phyloP scores from a whole-genome alignment of 2,797 vertebrate species.

The Benthosema pterotum region DNA sequence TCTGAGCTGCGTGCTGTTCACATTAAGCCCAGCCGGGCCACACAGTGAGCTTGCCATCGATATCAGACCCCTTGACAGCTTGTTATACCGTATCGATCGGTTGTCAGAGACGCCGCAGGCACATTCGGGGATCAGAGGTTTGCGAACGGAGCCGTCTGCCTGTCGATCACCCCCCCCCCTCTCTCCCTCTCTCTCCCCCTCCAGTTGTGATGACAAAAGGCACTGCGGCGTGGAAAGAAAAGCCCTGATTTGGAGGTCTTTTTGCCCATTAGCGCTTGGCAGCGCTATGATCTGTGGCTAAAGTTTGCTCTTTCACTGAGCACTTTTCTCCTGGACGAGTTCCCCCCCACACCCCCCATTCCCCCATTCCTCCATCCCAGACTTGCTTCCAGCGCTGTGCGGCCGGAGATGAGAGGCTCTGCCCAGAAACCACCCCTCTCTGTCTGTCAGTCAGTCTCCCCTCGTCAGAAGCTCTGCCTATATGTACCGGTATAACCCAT shows the following conservation, averaged over 20 bases:
- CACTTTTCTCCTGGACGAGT: slow-evolving; percentile 59
- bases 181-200: too few species aligned
- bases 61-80: slow-evolving; percentile 18
- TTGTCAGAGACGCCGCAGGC: slow-evolving; percentile 38
- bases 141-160: slow-evolving; percentile 60
- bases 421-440: slow-evolving; percentile 26
- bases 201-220: slow-evolving; percentile 58
- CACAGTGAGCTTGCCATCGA: background rate
- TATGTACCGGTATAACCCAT: slow-evolving; percentile 22
- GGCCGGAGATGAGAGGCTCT: slow-evolving; percentile 28
- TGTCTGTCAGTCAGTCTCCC: slow-evolving; percentile 26
- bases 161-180: slow-evolving; percentile 64
- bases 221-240: slow-evolving; percentile 32
- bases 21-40: slow-evolving; percentile 17
- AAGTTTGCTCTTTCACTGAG: slow-evolving; percentile 40
- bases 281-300: slow-evolving; percentile 29
- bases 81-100: slow-evolving; percentile 46
- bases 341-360: slow-evolving; percentile 18
- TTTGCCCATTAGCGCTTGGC: slow-evolving; percentile 54
- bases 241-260: slow-evolving; percentile 30
- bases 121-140: slow-evolving; percentile 45
- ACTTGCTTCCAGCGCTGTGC: slow-evolving; percentile 39
- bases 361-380: slow-evolving; percentile 6
- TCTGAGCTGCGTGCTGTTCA: slow-evolving; percentile 1
- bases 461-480: slow-evolving; percentile 19